Percentiles rank a stretch among this genome's conserved stretches.
Evolutionary conservation across 2,888 invertebrate genomes (phyloP).

Genomic region (Lysandra coridon): DNA sequence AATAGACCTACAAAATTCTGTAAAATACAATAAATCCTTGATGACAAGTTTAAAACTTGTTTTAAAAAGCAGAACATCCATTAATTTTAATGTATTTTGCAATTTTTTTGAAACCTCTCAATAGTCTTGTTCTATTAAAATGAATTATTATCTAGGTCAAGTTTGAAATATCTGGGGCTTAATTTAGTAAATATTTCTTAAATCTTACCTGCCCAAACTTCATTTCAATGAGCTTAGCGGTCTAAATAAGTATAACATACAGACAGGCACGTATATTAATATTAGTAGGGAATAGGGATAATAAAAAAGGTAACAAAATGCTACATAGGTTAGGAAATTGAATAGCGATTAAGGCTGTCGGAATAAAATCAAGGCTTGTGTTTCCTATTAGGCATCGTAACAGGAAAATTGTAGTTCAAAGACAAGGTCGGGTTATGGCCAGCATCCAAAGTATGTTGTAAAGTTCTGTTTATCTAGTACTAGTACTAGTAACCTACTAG

Average conservation of each 20-base stretch:
- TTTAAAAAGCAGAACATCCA: not conserved
- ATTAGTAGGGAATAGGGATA: no score
- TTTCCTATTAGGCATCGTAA: not conserved
- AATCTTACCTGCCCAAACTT: not conserved
- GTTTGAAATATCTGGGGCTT: not conserved
- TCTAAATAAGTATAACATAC: no score
- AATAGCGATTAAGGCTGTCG: not conserved
- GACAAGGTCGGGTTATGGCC: not conserved
- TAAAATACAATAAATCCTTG: not conserved
- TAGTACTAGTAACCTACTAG: not conserved
- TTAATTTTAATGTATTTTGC: not conserved
- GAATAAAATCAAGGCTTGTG: constrained; percentile 5
- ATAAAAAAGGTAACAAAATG: not conserved
- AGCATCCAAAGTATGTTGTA: not conserved
- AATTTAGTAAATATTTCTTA: not conserved
- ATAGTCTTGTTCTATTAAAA: no score
- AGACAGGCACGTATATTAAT: no score
- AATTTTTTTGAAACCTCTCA: no score
- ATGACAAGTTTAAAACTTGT: not conserved
- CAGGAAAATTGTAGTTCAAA: constrained; percentile 6
- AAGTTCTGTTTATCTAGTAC: not conserved
- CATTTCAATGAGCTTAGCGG: no score
- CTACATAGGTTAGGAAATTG: not conserved
- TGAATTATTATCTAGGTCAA: not conserved
- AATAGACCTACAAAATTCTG: not conserved